Evolutionary conservation across 2,797 vertebrate genomes (phyloP).

Genomic region (Leucoraja ocellata): DNA sequence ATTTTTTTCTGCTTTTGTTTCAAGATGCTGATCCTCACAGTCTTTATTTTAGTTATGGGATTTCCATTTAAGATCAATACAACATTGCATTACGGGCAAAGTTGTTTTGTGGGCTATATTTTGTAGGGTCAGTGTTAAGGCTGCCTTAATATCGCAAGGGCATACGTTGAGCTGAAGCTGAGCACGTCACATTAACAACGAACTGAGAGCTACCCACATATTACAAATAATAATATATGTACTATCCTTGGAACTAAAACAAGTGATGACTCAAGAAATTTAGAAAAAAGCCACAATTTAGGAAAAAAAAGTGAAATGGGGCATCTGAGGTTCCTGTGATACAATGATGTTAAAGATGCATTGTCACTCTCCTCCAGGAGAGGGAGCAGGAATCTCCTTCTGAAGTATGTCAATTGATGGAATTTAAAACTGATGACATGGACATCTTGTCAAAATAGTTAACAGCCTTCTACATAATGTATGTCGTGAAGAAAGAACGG

Average conservation of each 20-base stretch:
- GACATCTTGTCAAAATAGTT: background rate
- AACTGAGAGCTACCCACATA: too few species aligned
- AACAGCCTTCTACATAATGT: background rate
- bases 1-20: background rate
- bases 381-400: slow-evolving; percentile 26
- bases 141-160: background rate
- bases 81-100: background rate
- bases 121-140: background rate
- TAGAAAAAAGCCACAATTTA: background rate
- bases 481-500: background rate
- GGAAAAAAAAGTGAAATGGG: too few species aligned
- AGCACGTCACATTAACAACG: background rate
- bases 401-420: background rate
- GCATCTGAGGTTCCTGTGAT: background rate
- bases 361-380: background rate
- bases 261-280: background rate
- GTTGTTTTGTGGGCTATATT: background rate
- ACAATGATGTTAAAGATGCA: background rate
- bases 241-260: background rate
- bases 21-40: background rate
- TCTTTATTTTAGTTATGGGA: background rate
- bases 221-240: background rate
- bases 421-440: background rate
- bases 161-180: background rate
- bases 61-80: background rate